phyloP scores from a whole-genome alignment of 2,888 invertebrate genomes.

The Dendrolimus pini region DNA sequence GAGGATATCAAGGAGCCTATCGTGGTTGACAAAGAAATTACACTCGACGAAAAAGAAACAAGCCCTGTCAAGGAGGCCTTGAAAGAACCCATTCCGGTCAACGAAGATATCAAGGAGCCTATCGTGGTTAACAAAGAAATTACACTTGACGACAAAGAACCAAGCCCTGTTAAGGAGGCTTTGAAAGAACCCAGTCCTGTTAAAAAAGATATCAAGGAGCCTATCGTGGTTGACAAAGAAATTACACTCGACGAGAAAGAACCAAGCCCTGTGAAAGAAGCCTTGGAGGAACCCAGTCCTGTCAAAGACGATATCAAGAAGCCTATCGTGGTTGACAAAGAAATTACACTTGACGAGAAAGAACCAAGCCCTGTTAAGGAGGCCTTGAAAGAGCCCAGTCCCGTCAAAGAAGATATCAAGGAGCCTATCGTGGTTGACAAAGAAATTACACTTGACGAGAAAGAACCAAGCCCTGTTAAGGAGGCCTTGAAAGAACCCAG shows the following conservation, averaged over 20 bases:
- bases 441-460: background rate
- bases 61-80: background rate
- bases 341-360: constrained; percentile 1
- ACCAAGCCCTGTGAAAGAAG: background rate
- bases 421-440: constrained; percentile 2
- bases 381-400: constrained; percentile 7
- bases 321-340: background rate
- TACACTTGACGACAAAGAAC: background rate
- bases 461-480: background rate
- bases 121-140: background rate
- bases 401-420: constrained; percentile 2
- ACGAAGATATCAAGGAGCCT: background rate
- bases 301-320: constrained; percentile 2
- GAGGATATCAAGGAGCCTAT: constrained; percentile 4
- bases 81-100: background rate
- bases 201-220: background rate
- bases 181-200: background rate
- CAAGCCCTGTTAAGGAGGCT: background rate
- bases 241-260: constrained; percentile 4
- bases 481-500: background rate
- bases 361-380: constrained; percentile 5
- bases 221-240: background rate
- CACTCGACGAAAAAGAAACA: background rate
- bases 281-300: background rate
- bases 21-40: background rate